Percentiles rank a stretch among this genome's conserved stretches.
Evolutionary conservation across 1,140 invertebrate genomes (phyloP).

Genomic region (Mya arenaria): DNA sequence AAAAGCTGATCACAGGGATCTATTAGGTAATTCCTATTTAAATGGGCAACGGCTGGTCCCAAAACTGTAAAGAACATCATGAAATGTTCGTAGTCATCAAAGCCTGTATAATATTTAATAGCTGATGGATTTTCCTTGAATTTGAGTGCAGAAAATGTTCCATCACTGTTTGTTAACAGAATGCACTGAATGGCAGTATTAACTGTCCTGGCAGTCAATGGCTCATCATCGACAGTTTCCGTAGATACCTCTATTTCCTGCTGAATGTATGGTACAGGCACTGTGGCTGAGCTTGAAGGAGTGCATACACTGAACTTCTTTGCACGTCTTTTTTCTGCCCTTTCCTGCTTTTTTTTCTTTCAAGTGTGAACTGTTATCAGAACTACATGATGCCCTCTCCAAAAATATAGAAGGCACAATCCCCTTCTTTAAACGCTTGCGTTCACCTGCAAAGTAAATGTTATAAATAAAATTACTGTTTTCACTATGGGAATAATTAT

Average conservation of each 20-base stretch:
- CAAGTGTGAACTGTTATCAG: neutral
- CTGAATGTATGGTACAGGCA: neutral
- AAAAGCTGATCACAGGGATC: too few relatives aligned
- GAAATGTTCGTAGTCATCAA: slow-evolving; percentile 52
- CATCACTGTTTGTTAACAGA: too few relatives aligned
- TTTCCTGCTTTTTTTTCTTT: too few relatives aligned
- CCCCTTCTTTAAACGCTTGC: slow-evolving; percentile 1
- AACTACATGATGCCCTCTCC: neutral
- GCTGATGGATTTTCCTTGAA: slow-evolving; percentile 7
- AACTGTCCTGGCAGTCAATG: neutral
- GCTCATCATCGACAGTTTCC: neutral
- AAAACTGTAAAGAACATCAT: slow-evolving; percentile 46
- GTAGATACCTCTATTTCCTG: neutral
- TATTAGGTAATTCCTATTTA: slow-evolving; percentile 54
- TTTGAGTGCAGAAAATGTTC: neutral
- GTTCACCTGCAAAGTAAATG: slow-evolving; percentile 4
- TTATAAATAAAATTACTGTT: neutral
- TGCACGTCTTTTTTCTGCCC: neutral
- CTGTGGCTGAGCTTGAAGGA: neutral
- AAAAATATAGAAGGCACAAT: neutral
- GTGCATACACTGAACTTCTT: neutral
- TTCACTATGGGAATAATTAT: neutral
- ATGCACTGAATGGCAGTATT: slow-evolving; percentile 1
- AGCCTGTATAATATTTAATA: slow-evolving; percentile 55
- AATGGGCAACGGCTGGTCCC: slow-evolving; percentile 42